A percentile compares a stretch with the other conserved stretches of the same genome.
These are phyloP conservation scores for Trilocha varians DNA, from an alignment of 2,888 invertebrate genomes.

Conservation along the genomic window DNA sequence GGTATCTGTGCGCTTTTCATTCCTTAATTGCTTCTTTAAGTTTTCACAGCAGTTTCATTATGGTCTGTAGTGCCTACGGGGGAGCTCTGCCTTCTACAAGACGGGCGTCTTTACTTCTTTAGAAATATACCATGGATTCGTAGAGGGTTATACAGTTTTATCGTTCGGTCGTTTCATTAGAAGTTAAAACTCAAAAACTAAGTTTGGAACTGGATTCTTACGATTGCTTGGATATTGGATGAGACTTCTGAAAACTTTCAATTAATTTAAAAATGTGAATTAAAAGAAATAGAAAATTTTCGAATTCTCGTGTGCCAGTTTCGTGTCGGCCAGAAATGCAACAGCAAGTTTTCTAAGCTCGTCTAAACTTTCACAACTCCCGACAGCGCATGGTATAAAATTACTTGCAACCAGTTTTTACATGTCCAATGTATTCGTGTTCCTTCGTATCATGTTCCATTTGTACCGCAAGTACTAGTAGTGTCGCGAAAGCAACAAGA, in stretches of 20 bases:
- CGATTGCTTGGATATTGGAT: no score
- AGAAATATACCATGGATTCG: no score
- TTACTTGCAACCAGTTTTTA: constrained; percentile 40
- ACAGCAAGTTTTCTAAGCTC: constrained; percentile 34
- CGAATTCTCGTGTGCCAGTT: background rate
- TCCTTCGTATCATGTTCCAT: constrained; percentile 30
- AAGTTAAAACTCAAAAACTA: no score
- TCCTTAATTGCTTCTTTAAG: constrained; percentile 66
- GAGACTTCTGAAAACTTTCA: no score
- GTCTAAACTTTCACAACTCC: constrained; percentile 45
- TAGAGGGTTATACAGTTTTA: no score
- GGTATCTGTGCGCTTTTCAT: constrained; percentile 51
- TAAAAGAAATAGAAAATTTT: background rate
- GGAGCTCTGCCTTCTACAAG: constrained; percentile 16
- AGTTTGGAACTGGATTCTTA: no score
- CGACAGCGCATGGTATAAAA: constrained; percentile 37
- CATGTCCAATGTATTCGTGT: constrained; percentile 24
- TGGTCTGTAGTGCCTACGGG: constrained; percentile 30
- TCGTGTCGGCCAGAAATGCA: constrained; percentile 23
- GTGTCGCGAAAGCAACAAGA: constrained; percentile 9
- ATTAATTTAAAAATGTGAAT: no score
- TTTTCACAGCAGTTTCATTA: constrained; percentile 46
- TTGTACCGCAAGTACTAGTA: constrained; percentile 26
- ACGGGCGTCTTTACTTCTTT: background rate
- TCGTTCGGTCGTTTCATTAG: no score